Evolutionary conservation across 2,797 vertebrate species (phyloP), one percentile per base, ranked within the genome.

Genomic region (Babyrousa celebensis): DNA sequence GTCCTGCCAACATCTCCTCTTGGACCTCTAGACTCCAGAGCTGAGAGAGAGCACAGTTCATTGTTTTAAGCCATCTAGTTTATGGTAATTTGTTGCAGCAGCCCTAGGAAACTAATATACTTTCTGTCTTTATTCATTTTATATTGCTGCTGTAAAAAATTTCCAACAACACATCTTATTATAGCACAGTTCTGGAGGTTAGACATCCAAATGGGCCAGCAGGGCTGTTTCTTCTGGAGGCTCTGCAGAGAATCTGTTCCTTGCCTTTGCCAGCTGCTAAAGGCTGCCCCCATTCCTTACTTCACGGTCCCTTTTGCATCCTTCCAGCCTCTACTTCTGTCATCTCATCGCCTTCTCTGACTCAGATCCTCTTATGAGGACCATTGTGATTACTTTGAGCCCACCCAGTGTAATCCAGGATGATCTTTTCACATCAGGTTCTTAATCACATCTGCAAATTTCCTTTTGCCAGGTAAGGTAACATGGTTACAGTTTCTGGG

Each of bases 251-350:
- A 60, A 16, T 32, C n/a, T 15, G 12, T 0, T 16, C 54, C 43
- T 70, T 65, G 43, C 6, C 36, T 71, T 93, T 48, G 62, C 63
- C n/a, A 72, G 60, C 12, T 54, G 71, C 29, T 54, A 23, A 17
- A 5, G 1, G n/a, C 23, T n/a, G 18, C 12, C 6, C 16, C n/a
- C 4, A 21, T 65, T 52, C 29, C 10, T 54, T 27, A 74, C 25
- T 1, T 25, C 18, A 21, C 0, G 0, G 32, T 0, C 40, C 1
- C 5, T 23, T 17, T n/a, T 5, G 27, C 11, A 65, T 63, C 6
- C 2, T 11, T 15, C 25, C 12, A 23, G 18, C 5, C n/a, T 71
- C 62, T 82, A n/a, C 29, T 40, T 85, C 43, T 36, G 48, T 43
- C 56, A 40, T 80, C 9, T 3, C 0, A 1, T 52, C 40, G 43